Conservation (phyloP, 2,113 vertebrate species). For the Circaetus gallicus region DNA sequence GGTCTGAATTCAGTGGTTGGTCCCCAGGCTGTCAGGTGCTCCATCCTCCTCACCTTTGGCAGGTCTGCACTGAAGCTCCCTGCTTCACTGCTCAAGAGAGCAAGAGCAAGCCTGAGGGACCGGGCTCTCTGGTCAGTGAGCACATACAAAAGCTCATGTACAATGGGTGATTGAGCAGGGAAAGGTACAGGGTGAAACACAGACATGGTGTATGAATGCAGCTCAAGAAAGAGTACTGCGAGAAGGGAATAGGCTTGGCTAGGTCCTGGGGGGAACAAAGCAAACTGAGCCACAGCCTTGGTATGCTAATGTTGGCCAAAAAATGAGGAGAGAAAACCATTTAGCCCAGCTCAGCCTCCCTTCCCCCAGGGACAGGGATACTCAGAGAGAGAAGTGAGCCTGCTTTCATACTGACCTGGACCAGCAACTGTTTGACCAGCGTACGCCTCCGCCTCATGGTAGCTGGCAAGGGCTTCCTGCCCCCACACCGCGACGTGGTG, state of each 20-base stretch:
- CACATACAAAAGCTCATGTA: not conserved
- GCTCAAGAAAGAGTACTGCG: not conserved
- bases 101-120: not conserved
- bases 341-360: not conserved
- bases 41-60: not conserved
- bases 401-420: conserved; percentile 49
- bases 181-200: not conserved
- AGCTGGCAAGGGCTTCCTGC: conserved; percentile 27
- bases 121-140: not conserved
- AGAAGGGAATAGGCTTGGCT: not conserved
- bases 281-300: not conserved
- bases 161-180: not conserved
- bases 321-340: not conserved
- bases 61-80: not conserved
- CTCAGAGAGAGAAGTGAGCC: not conserved
- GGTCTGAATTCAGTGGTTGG: not conserved
- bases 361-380: not conserved
- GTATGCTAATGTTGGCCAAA: not conserved
- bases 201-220: not conserved
- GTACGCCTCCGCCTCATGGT: not conserved
- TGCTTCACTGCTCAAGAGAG: not conserved
- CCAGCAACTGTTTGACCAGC: conserved; percentile 52
- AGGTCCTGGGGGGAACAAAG: not conserved
- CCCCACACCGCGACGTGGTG: not conserved
- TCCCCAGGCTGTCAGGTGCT: not conserved